Evolutionary conservation across 2,113 vertebrate genomes (phyloP), one percentile per base, ranked within the genome.

Genomic region (Cinclus cinclus): DNA sequence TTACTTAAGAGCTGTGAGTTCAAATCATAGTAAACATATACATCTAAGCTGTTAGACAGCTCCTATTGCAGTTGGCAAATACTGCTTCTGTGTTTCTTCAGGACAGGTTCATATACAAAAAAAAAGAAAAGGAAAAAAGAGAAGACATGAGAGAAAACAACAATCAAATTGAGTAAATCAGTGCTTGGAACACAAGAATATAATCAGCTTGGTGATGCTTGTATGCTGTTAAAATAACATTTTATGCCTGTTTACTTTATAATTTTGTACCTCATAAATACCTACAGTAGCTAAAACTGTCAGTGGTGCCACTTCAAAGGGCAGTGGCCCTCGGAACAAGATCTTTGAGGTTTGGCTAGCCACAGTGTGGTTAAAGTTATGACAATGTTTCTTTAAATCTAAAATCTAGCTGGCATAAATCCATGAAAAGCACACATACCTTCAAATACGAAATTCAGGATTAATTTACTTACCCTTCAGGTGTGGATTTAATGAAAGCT

Each of bases 261-360:
- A 91, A 88, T 88, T 95, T 94, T 80, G 67, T 92, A 95, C 83
- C 68, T 93, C 90, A 81, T 95, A 94, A 97, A 94, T 90, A 90
- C 56, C 76, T 96, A 84, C 64, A 86, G 88, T 56, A 81, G 71
- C 76, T 95, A 81, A 90, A 94, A 79, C 64, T 90, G 76, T 90
- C 90, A 78, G 49, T 75, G 49, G 44, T 84, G 85, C 53, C 92
- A 92, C 93, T 96, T 96, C 86, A 94, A 94, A 91, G 60, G 60
- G 44, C 55, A 89, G n/a, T 53, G 60, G 41, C 64, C 68, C 60
- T 88, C 65, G 18, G 60, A 96, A 90, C 76, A 92, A 96, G 88
- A 58, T 83, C 88, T 92, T 78, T 71, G 94, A 89, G 88, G 88
- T 80, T 87, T 88, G 52, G 75, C 56, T 89, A 78, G 88, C 92